Base-by-base conservation (phyloP, 2,888 invertebrate species). In the Pardosa pseudoannulata region DNA sequence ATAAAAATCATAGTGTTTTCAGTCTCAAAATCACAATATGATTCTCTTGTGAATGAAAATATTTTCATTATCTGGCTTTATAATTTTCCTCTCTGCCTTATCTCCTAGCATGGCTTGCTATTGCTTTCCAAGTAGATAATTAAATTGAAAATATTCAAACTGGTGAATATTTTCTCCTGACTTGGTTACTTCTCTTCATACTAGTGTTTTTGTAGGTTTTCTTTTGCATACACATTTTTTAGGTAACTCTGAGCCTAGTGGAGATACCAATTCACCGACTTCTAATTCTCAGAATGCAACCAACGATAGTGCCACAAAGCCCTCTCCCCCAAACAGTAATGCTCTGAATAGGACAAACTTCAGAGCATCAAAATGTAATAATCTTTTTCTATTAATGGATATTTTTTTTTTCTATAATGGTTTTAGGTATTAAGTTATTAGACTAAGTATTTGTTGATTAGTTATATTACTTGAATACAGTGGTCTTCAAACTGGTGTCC, bases 351-450 rank as follows among this genome's bases (percentile, higher is more conserved):
- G 95, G 91, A 95, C 95, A 92, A 95, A 95, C 90, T 94, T 96
- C 91, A 93, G 96, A 92, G 95, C 95, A 94, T 96, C 96, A 89
- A 96, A 96, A 93, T 96, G 94, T 94, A 94, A 94, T 93, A 92
- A 73, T 70, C 36, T 62, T 78, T 72, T 73, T 80, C 68, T 85
- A 36, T 76, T 76, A 64, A 76, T 68, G 67, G 36, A 23, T 56
- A 23, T 1, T 23, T 56, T 56, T 36, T n/a, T n/a, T n/a, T n/a
- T n/a, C n/a, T n/a, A n/a, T n/a, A n/a, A n/a, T n/a, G n/a, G 5
- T 36, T 36, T 36, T 36, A 36, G 36, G 9, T 36, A 5, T 36
- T 36, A 7, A 36, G 36, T 36, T 36, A 36, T 7, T 36, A 9
- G 9, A 9, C 36, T n/a, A n/a, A n/a, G n/a, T n/a, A n/a, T n/a